A percentile compares a stretch with the other conserved stretches of the same genome.
phyloP scores from a whole-genome alignment of 53 echinoderm and acorn worm species.

The Paracentrotus lividus region DNA sequence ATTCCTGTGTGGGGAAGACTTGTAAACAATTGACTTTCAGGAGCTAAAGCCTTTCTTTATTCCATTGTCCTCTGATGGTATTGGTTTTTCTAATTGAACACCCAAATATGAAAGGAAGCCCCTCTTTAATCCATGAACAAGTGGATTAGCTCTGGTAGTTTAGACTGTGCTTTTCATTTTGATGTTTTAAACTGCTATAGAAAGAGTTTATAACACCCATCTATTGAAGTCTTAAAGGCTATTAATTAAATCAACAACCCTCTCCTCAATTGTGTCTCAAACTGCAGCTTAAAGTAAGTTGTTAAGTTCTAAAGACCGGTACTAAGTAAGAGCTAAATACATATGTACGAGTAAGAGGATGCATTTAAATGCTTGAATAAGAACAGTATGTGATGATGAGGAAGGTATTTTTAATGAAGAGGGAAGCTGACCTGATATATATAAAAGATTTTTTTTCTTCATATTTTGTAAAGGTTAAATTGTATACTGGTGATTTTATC shows the following conservation, averaged over 20 bases:
- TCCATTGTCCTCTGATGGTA: neutral
- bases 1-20: neutral
- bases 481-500: too few species aligned
- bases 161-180: slow-evolving; percentile 2
- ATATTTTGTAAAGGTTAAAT: too few species aligned
- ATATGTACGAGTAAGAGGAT: too few species aligned
- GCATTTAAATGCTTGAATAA: neutral
- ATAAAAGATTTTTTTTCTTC: too few species aligned
- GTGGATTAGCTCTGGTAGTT: slow-evolving; percentile 16
- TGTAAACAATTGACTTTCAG: slow-evolving; percentile 51
- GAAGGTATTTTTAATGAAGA: too few species aligned
- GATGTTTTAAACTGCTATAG: neutral
- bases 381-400: neutral
- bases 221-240: slow-evolving; percentile 25
- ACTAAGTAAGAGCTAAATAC: neutral
- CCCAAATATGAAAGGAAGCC: neutral
- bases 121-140: slow-evolving; percentile 12
- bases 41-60: neutral
- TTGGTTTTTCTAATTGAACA: slow-evolving; percentile 22
- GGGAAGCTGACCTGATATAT: too few species aligned
- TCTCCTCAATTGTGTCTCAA: neutral
- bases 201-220: neutral
- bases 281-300: neutral
- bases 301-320: neutral
- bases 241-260: slow-evolving; percentile 35